Conservation (phyloP, 2,888 invertebrate species). For the Temnothorax rugatulus region DNA sequence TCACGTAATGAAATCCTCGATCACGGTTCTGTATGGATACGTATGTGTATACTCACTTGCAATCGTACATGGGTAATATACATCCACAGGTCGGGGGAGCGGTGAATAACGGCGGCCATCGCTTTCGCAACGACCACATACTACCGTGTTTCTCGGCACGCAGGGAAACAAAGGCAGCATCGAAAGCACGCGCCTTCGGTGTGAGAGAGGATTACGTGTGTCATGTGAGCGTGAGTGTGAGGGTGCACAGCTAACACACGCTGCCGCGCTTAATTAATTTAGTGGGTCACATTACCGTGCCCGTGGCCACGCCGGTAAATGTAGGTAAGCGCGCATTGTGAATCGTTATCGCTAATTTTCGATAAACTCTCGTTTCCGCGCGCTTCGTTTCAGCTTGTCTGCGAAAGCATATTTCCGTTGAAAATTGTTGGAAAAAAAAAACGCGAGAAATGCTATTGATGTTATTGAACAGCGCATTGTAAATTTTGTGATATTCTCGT, state of each 20-base stretch:
- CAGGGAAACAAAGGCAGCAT: slow-evolving; percentile 56
- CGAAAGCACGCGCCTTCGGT: slow-evolving; percentile 41
- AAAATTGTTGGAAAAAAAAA: background rate
- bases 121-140: slow-evolving; percentile 59
- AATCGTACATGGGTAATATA: slow-evolving; percentile 13
- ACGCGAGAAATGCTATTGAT: background rate
- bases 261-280: slow-evolving; percentile 67
- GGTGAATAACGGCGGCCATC: slow-evolving; percentile 62
- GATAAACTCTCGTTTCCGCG: slow-evolving; percentile 49
- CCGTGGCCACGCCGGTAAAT: slow-evolving; percentile 38
- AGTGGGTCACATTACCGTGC: slow-evolving; percentile 60
- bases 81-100: background rate
- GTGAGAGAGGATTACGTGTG: slow-evolving; percentile 23
- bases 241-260: slow-evolving; percentile 33
- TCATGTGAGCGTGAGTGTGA: background rate
- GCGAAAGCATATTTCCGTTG: slow-evolving; percentile 27
- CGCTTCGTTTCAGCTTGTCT: background rate
- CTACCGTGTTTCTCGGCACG: slow-evolving; percentile 44
- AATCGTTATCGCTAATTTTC: slow-evolving; percentile 53
- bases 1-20: background rate
- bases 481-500: background rate
- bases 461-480: background rate
- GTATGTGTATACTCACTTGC: background rate
- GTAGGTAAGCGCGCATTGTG: slow-evolving; percentile 44
- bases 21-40: background rate